These are phyloP conservation scores for Aplodontia rufa DNA, from an alignment of 2,113 vertebrate species.

Conservation along the genomic window DNA sequence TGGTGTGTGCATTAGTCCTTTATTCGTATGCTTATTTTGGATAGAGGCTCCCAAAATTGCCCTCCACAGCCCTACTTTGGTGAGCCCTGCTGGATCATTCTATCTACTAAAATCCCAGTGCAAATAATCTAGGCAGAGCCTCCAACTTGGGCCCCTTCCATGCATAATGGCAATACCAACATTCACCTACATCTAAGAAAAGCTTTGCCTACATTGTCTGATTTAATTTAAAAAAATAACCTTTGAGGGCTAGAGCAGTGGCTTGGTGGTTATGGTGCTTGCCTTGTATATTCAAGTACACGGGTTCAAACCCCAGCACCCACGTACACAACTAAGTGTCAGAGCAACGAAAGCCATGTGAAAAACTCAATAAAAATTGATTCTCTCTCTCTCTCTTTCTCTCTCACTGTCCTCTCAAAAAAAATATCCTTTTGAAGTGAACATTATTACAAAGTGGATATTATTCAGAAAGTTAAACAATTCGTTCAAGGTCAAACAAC, in stretches of 20 bases:
- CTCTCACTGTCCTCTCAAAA: no score
- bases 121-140: neutral
- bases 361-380: no score
- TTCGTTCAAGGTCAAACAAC: neutral
- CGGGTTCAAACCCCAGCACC: no score
- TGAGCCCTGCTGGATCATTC: neutral
- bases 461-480: constrained; percentile 11
- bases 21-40: constrained; percentile 2
- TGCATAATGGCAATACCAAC: neutral
- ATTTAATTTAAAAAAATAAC: constrained; percentile 31
- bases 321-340: no score
- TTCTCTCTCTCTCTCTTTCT: no score
- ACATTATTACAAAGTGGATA: neutral
- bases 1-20: neutral
- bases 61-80: neutral
- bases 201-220: neutral
- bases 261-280: no score
- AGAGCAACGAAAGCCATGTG: no score
- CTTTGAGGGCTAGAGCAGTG: no score
- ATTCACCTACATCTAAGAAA: neutral
- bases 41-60: neutral
- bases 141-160: neutral
- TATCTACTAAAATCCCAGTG: neutral
- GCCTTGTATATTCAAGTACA: no score
- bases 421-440: constrained; percentile 6